These are phyloP conservation scores for Mandrillus leucophaeus DNA, from an alignment of 2,113 vertebrate species.

Conservation along the genomic window DNA sequence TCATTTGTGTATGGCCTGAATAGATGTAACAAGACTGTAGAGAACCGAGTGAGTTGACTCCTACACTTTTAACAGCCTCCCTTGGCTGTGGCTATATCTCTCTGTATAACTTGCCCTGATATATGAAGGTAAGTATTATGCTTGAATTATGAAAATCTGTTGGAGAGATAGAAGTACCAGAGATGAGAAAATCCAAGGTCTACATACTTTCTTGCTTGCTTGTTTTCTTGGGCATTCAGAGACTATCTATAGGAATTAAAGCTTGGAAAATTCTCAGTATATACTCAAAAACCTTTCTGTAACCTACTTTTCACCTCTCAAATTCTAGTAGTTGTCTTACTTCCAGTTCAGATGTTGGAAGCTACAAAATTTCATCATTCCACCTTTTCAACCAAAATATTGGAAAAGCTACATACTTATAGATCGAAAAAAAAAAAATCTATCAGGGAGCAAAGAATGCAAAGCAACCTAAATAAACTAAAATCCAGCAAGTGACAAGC, in stretches of 20 bases:
- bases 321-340: not conserved
- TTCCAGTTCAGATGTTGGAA: not conserved
- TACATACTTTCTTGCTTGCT: not conserved
- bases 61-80: not conserved
- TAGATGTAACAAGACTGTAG: not conserved
- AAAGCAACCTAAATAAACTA: not conserved
- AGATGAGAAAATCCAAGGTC: not conserved
- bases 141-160: not conserved
- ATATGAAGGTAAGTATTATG: not conserved
- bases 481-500: not conserved
- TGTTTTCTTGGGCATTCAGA: not conserved
- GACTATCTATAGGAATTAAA: not conserved
- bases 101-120: not conserved
- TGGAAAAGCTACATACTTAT: not conserved
- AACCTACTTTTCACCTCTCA: not conserved
- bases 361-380: not conserved
- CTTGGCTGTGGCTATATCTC: not conserved
- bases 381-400: not conserved
- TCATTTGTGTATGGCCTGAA: not conserved
- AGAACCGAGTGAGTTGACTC: not conserved
- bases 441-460: not conserved
- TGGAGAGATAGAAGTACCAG: not conserved
- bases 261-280: not conserved
- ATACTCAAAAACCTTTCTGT: not conserved
- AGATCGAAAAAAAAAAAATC: not conserved